phyloP scores from a whole-genome alignment of 2,113 vertebrate species.

The Hymenochirus boettgeri region DNA sequence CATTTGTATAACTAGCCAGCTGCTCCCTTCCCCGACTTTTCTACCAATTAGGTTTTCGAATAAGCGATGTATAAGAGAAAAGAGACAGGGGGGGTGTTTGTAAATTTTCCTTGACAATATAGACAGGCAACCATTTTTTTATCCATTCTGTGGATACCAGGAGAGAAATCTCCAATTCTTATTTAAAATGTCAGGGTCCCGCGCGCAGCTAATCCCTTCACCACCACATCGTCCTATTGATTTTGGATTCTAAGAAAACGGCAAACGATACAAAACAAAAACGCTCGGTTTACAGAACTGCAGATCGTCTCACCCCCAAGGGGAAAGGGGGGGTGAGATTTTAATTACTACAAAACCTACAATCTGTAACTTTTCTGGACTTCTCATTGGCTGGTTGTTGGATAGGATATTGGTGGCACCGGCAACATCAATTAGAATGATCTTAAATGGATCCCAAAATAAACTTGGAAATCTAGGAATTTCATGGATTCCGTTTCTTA shows the following conservation, averaged over 20 bases:
- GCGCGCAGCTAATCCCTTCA: background rate
- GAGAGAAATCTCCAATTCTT: constrained; percentile 6
- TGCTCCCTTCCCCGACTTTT: constrained; percentile 41
- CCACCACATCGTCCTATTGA: background rate
- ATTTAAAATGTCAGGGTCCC: background rate
- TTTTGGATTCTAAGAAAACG: background rate
- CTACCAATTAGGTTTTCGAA: constrained; percentile 36
- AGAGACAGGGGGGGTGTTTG: constrained; percentile 3
- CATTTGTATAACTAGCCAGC: constrained; percentile 47
- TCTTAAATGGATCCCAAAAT: no score
- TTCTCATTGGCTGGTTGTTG: no score
- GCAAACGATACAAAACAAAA: background rate
- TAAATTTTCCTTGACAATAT: constrained; percentile 10
- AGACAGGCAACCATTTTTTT: constrained; percentile 20
- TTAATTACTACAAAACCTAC: no score
- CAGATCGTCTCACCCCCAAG: no score
- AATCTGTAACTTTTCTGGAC: no score
- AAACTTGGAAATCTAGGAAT: no score
- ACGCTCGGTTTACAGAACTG: no score
- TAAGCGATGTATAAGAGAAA: constrained; percentile 15
- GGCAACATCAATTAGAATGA: no score
- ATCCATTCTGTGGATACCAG: background rate
- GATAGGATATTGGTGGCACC: no score
- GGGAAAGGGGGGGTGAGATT: no score
- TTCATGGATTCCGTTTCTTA: no score